Conservation (phyloP, 2,113 vertebrate genomes). For the Dendropsophus ebraccatus region DNA sequence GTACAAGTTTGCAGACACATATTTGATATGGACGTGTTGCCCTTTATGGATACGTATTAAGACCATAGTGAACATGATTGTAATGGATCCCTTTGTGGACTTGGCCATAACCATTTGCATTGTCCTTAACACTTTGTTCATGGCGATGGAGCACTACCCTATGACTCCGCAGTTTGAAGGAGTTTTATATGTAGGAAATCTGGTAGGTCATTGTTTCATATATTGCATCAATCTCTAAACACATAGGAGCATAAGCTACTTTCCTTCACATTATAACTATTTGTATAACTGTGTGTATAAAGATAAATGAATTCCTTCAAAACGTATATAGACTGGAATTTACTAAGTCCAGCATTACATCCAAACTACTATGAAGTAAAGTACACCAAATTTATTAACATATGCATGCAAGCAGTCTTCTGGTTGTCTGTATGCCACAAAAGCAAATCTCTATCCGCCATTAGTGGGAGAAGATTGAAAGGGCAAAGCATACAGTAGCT, state of each 20-base stretch:
- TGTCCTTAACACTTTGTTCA: conserved; percentile 95
- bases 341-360: too few species aligned
- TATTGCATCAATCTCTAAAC: not conserved
- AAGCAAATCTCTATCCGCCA: too few species aligned
- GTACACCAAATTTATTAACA: too few species aligned
- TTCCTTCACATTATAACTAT: too few species aligned
- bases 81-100: conserved; percentile 98
- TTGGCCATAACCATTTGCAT: conserved; percentile 98
- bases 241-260: not conserved
- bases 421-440: too few species aligned
- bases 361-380: too few species aligned
- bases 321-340: too few species aligned
- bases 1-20: conserved; percentile 94
- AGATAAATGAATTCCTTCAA: too few species aligned
- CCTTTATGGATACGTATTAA: conserved; percentile 93
- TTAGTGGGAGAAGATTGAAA: too few species aligned
- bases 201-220: conserved; percentile 77
- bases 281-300: too few species aligned
- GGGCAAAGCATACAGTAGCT: too few species aligned
- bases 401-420: too few species aligned
- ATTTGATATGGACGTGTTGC: conserved; percentile 97
- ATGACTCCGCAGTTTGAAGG: conserved; percentile 85
- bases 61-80: conserved; percentile 90
- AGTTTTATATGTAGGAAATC: conserved; percentile 87
- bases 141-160: conserved; percentile 99